A percentile compares a stretch with the other conserved stretches of the same genome.
Evolutionary conservation across 2,888 invertebrate genomes (phyloP).

Genomic region (Noctuana brunneofusca): DNA sequence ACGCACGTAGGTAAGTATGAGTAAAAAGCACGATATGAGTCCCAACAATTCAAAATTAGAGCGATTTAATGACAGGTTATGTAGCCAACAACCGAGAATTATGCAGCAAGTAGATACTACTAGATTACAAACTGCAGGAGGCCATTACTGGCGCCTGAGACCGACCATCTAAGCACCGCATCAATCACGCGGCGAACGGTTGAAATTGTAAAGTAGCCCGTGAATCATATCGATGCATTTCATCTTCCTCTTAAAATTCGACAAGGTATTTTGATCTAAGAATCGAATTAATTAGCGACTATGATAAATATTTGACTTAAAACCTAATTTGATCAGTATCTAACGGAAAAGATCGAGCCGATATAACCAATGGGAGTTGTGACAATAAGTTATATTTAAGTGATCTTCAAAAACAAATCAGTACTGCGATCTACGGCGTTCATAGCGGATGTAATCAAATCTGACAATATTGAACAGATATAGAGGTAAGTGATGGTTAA

Average conservation of each 20-base stretch:
- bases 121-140: conserved; percentile 34
- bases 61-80: conserved; percentile 28
- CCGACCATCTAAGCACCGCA: conserved; percentile 40
- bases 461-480: conserved; percentile 53
- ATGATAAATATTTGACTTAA: conserved; percentile 40
- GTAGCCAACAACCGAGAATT: conserved; percentile 31
- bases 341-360: conserved; percentile 11
- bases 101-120: conserved; percentile 20
- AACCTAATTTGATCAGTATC: conserved; percentile 20
- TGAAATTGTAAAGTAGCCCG: conserved; percentile 51
- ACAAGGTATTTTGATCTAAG: conserved; percentile 48
- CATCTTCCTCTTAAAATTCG: conserved; percentile 54
- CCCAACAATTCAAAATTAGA: conserved; percentile 30
- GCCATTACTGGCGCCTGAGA: conserved; percentile 44
- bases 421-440: conserved; percentile 14
- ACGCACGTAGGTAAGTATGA: conserved; percentile 8
- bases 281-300: conserved; percentile 41
- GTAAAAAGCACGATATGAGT: conserved; percentile 23
- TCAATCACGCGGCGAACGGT: conserved; percentile 48
- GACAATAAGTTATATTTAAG: conserved; percentile 18
- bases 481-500: conserved; percentile 57
- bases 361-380: conserved; percentile 19
- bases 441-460: conserved; percentile 51
- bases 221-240: conserved; percentile 48
- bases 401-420: conserved; percentile 33